Evolutionary conservation across 2,113 vertebrate genomes (phyloP).

Genomic region (Psittacus erithacus): DNA sequence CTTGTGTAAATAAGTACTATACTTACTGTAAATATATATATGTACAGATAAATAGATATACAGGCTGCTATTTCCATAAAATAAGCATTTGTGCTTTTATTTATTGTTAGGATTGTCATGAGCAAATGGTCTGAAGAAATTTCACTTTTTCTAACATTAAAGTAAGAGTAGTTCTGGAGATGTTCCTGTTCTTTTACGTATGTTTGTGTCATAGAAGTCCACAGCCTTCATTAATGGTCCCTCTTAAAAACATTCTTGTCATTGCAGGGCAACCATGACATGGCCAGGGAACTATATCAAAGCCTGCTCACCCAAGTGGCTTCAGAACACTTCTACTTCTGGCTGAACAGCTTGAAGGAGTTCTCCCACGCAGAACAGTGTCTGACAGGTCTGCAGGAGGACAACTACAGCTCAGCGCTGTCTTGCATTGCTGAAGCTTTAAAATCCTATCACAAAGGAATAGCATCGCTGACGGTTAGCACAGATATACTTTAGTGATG

Average conservation of each 20-base stretch:
- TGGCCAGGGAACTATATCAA: conserved; percentile 95
- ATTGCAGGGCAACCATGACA: conserved; percentile 91
- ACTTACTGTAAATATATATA: background rate
- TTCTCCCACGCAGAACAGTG: conserved; percentile 95
- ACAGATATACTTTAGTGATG: background rate
- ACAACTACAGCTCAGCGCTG: conserved; percentile 88
- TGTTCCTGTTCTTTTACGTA: background rate
- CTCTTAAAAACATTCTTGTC: background rate
- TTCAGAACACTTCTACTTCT: conserved; percentile 98
- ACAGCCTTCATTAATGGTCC: background rate
- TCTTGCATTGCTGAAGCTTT: conserved; percentile 91
- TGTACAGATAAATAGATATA: background rate
- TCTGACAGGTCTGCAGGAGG: conserved; percentile 86
- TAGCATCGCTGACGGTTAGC: conserved; percentile 94
- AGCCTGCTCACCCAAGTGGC: conserved; percentile 94
- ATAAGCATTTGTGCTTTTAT: background rate
- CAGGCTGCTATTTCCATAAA: background rate
- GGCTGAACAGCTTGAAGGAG: conserved; percentile 97
- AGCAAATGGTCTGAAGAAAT: background rate
- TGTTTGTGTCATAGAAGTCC: background rate
- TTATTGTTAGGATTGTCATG: background rate
- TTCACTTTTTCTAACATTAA: background rate
- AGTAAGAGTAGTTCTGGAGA: background rate
- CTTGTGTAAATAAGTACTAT: background rate
- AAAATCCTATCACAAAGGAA: conserved; percentile 95